Conservation (phyloP, 2,113 vertebrate species). For the Himantopus leucocephalus region DNA sequence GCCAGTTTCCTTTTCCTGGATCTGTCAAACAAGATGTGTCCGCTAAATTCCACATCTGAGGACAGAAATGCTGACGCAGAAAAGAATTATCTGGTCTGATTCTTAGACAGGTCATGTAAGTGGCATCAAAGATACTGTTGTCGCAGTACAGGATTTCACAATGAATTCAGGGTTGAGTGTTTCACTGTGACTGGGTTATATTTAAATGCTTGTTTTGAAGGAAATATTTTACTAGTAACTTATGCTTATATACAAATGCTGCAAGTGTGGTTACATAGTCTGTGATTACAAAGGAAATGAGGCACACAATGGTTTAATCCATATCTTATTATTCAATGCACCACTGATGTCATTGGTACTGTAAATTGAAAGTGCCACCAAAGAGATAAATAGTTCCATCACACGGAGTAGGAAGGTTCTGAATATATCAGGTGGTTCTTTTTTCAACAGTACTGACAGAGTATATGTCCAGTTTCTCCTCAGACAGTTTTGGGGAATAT, state of each 20-base stretch:
- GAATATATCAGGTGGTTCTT: not conserved
- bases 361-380: not conserved
- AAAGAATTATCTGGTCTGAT: not conserved
- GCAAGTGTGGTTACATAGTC: not conserved
- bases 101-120: not conserved
- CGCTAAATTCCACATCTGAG: not conserved
- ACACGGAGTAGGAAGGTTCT: not conserved
- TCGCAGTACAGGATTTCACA: not conserved
- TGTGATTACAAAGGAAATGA: not conserved
- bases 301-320: not conserved
- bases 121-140: not conserved
- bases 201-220: not conserved
- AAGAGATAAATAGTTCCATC: not conserved
- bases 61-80: not conserved
- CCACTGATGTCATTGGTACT: not conserved
- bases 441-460: not conserved
- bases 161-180: not conserved
- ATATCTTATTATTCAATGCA: not conserved
- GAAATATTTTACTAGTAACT: not conserved
- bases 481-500: not conserved
- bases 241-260: not conserved
- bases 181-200: not conserved
- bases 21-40: not conserved
- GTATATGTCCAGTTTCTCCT: not conserved
- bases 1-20: not conserved